Evolutionary conservation across 2,797 vertebrate species (phyloP).

Genomic region (Tenualosa ilisha): DNA sequence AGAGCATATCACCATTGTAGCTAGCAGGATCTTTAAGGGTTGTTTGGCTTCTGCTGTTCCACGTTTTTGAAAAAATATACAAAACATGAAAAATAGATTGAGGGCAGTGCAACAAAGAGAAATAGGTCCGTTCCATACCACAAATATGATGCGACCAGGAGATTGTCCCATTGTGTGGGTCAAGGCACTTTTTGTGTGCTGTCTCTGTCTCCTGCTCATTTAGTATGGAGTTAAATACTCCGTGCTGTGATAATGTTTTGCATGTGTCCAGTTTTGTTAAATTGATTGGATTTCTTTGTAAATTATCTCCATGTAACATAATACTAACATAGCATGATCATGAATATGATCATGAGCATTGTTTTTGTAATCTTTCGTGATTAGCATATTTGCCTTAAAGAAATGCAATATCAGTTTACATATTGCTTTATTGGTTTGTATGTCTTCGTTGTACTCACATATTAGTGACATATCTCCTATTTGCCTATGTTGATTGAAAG

Average conservation of each 20-base stretch:
- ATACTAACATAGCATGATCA: neutral
- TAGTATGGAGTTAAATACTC: neutral
- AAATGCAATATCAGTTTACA: neutral
- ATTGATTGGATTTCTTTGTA: neutral
- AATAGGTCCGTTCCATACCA: neutral
- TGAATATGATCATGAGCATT: neutral
- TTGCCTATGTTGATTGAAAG: constrained; percentile 6
- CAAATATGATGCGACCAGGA: neutral
- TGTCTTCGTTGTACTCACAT: neutral
- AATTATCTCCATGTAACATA: constrained; percentile 1
- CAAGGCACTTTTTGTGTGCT: neutral
- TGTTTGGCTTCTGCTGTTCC: constrained; percentile 11
- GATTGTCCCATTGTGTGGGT: neutral
- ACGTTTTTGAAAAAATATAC: neutral
- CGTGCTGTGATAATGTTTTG: neutral
- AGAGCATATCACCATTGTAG: constrained; percentile 15
- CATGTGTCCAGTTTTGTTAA: neutral
- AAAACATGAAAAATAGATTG: constrained; percentile 37
- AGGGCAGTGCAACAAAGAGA: neutral
- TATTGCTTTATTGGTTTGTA: neutral
- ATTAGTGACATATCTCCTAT: neutral
- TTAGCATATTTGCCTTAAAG: neutral
- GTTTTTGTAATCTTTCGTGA: neutral
- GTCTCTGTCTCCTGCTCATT: neutral
- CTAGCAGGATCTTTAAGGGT: constrained; percentile 23